Evolutionary conservation across 1,140 invertebrate genomes (phyloP), one percentile per base, ranked within the genome.

Genomic region (Lepidurus arcticus): DNA sequence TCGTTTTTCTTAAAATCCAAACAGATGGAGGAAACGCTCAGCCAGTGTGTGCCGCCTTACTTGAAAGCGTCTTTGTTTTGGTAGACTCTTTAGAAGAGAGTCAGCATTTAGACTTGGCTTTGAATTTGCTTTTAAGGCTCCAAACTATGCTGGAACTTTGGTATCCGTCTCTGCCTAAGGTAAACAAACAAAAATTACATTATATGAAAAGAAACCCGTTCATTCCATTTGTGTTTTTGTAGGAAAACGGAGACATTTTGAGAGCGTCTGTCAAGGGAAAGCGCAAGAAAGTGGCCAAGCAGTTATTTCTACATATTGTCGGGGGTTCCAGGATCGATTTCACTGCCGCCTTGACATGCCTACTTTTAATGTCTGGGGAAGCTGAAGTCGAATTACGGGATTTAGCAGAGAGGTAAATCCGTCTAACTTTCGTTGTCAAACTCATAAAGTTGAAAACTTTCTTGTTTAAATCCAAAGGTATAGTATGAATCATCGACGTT

Each of bases 261-360:
- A 65, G 21, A 65, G 53, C 53, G 7, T 65, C 16, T 65, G 6
- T 65, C 4, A 21, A 65, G 21, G 53, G 8, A 16, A 65, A 16
- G 53, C 53, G 53, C 13, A n/a, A 65, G 13, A 65, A 65, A 65
- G 53, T 65, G 53, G 53, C 53, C 13, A 65, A 65, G 21, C 53
- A 65, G 21, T 65, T 65, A 13, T 65, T 65, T 16, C 13, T 65
- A 21, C 53, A 7, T 7, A 65, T 65, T 13, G 53, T 65, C 1
- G 53, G n/a, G 9, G 13, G n/a, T 65, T 65, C 53, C 53, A 13
- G 53, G 6, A 65, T 65, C 21, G 53, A 65, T 16, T n/a, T 21
- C 13, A 65, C 53, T n/a, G 53, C 53, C 16, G 53, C 53, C 5
- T 65, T 65, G 53, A 16, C 53, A 7, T 65, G 53, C 21, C 21